Percentiles rank a stretch among this genome's conserved stretches.
Evolutionary conservation across 2,113 vertebrate species (phyloP).

Genomic region (Columbina picui): DNA sequence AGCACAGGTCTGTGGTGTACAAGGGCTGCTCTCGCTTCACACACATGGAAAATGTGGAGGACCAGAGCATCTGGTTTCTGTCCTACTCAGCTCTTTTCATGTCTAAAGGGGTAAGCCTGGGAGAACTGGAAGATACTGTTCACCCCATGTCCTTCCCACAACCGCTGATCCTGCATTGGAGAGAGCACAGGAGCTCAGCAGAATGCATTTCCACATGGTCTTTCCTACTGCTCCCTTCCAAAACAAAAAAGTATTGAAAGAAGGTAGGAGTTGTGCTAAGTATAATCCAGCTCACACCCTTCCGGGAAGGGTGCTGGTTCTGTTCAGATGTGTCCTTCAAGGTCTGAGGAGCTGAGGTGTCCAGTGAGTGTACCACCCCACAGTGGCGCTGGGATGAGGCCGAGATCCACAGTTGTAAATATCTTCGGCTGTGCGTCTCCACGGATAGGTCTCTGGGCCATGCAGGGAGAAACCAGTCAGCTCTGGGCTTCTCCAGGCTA

Average conservation of each 20-base stretch:
- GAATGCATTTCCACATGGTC: neutral
- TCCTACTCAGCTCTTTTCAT: neutral
- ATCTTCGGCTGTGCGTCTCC: neutral
- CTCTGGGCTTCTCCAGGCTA: neutral
- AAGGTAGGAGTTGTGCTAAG: neutral
- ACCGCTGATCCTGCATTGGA: neutral
- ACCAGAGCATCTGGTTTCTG: neutral
- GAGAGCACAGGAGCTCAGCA: neutral
- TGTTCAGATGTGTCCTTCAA: neutral
- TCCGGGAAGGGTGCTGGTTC: neutral
- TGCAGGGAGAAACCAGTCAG: neutral
- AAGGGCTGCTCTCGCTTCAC: neutral
- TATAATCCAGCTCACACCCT: neutral
- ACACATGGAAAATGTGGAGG: fast-evolving
- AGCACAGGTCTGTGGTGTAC: neutral
- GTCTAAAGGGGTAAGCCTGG: neutral
- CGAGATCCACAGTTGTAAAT: neutral
- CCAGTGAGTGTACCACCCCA: neutral
- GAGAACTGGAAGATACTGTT: neutral
- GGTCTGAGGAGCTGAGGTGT: neutral
- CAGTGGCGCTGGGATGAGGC: neutral
- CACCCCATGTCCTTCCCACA: neutral
- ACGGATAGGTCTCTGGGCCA: neutral
- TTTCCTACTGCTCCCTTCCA: neutral
- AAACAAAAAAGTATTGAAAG: neutral